A percentile compares a stretch with the other conserved stretches of the same genome.
These are phyloP conservation scores for Celastrina argiolus DNA, from an alignment of 2,888 invertebrate genomes.

Conservation along the genomic window DNA sequence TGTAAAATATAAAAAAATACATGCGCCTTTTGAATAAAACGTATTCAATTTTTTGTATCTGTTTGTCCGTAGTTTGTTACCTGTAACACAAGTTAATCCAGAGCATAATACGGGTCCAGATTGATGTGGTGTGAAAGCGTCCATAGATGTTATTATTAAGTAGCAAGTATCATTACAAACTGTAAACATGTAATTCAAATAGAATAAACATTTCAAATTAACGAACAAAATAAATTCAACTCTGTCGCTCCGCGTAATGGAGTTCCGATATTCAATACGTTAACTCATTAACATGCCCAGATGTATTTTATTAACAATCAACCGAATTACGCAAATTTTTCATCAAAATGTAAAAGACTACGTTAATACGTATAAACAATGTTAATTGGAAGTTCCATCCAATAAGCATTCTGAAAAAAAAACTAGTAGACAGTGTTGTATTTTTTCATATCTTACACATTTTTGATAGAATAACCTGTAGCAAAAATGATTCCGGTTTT, in stretches of 20 bases:
- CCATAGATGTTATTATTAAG: too few relatives aligned
- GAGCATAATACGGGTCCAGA: too few relatives aligned
- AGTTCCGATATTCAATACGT: conserved; percentile 30
- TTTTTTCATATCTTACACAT: neutral
- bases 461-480: neutral
- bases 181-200: neutral
- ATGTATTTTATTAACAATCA: conserved; percentile 26
- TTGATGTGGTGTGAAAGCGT: too few relatives aligned
- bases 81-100: too few relatives aligned
- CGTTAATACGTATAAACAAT: neutral
- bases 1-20: too few relatives aligned
- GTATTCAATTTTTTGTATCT: too few relatives aligned
- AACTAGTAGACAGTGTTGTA: neutral
- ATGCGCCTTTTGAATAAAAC: too few relatives aligned
- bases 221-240: conserved; percentile 26
- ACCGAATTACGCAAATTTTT: conserved; percentile 19
- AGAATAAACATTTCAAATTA: conserved; percentile 19
- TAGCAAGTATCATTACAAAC: neutral
- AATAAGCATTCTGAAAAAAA: neutral
- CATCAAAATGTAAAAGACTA: conserved; percentile 26
- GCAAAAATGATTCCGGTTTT: neutral
- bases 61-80: too few relatives aligned
- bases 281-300: conserved; percentile 30
- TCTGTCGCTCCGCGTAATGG: conserved; percentile 31
- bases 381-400: neutral